These are phyloP conservation scores for Vulpes vulpes DNA, from an alignment of 2,113 vertebrate species.

Conservation along the genomic window DNA sequence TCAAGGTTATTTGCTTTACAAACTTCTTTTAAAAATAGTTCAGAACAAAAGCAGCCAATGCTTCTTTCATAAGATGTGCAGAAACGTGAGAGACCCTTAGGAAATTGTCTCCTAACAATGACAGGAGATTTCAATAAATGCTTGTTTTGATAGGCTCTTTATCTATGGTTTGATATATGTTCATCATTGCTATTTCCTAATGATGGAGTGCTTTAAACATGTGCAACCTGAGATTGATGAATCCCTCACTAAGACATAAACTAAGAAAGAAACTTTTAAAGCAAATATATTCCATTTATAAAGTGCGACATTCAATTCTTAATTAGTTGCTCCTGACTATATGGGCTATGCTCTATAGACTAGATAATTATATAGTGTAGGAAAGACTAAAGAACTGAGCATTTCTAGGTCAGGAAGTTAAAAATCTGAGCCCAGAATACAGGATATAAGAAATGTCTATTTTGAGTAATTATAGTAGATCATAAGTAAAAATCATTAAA, in stretches of 20 bases:
- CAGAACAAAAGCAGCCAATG: neutral
- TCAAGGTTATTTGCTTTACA: neutral
- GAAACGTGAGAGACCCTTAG: neutral
- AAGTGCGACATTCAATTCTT: neutral
- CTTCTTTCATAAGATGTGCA: slow-evolving; percentile 25
- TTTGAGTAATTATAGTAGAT: neutral
- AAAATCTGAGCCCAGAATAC: neutral
- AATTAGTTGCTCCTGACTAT: neutral
- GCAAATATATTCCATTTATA: neutral
- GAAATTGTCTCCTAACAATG: neutral
- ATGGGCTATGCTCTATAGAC: neutral
- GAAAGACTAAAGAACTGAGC: neutral
- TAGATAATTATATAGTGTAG: neutral
- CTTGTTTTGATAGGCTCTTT: neutral
- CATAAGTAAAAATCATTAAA: slow-evolving; percentile 49
- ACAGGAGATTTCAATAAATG: slow-evolving; percentile 9
- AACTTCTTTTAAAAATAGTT: slow-evolving; percentile 17
- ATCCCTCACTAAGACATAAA: neutral
- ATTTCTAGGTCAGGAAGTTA: neutral
- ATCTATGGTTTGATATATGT: neutral
- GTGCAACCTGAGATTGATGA: neutral
- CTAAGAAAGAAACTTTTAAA: neutral
- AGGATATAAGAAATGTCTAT: neutral
- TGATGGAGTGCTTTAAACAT: neutral
- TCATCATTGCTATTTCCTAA: neutral